Evolutionary conservation across 2,888 invertebrate genomes (phyloP).

Genomic region (Lycophotia porphyrea): DNA sequence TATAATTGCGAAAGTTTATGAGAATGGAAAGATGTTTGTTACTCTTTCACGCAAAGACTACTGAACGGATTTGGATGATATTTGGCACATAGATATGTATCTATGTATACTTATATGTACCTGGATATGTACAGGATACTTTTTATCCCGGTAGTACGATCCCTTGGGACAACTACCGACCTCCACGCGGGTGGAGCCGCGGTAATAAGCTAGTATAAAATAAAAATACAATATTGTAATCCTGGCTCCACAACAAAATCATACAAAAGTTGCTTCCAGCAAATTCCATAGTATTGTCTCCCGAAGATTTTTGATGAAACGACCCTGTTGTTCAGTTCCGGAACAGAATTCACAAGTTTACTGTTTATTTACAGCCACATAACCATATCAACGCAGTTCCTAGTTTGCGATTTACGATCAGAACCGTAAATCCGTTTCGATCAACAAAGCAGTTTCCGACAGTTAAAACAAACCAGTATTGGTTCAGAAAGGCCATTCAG

Average conservation of each 20-base stretch:
- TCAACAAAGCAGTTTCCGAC: constrained; percentile 36
- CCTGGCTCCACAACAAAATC: constrained; percentile 33
- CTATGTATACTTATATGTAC: too few species aligned
- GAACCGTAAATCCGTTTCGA: constrained; percentile 28
- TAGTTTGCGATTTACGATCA: constrained; percentile 46
- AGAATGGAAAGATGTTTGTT: too few species aligned
- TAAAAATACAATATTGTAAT: constrained; percentile 19
- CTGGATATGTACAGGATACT: too few species aligned
- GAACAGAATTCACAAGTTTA: constrained; percentile 45
- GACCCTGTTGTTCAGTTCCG: constrained; percentile 15
- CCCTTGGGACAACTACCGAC: too few species aligned
- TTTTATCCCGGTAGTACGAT: too few species aligned
- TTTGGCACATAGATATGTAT: too few species aligned
- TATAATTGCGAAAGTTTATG: too few species aligned
- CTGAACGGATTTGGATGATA: too few species aligned
- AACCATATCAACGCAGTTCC: constrained; percentile 41
- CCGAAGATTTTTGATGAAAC: constrained; percentile 45
- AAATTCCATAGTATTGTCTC: constrained; percentile 51
- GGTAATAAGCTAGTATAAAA: too few species aligned
- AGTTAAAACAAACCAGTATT: constrained; percentile 31
- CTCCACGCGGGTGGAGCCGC: too few species aligned
- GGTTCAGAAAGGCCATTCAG: constrained; percentile 4
- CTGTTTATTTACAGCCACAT: constrained; percentile 56
- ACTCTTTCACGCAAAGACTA: too few species aligned
- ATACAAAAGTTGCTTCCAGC: constrained; percentile 15